Conservation (phyloP, 2,113 vertebrate species). For the Platycercus adscitus region DNA sequence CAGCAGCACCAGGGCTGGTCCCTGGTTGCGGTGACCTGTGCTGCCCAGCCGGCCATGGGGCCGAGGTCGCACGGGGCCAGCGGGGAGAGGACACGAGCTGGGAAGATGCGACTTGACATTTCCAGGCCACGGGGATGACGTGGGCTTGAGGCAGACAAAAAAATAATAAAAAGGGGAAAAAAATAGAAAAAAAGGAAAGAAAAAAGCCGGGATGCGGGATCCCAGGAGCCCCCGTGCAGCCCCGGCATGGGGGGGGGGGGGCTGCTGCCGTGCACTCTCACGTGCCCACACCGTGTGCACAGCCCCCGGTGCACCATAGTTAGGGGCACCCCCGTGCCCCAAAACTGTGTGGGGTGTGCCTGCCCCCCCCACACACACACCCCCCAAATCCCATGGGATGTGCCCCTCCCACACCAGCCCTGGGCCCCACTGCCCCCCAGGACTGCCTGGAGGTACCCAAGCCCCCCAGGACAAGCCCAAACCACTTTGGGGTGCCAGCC, state of each 20-base stretch:
- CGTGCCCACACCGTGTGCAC: background rate
- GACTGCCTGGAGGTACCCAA: accelerated
- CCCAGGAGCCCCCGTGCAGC: background rate
- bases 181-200: background rate
- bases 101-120: slow-evolving; percentile 58
- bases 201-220: background rate
- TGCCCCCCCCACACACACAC: too few relatives aligned
- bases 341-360: background rate
- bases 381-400: background rate
- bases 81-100: background rate
- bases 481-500: background rate
- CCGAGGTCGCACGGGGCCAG: background rate
- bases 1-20: accelerated
- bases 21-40: accelerated
- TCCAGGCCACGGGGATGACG: slow-evolving; percentile 51
- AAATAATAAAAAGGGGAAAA: background rate
- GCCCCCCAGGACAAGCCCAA: background rate
- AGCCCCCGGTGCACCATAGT: background rate
- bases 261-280: background rate
- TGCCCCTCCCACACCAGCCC: background rate
- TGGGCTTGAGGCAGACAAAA: slow-evolving; percentile 30
- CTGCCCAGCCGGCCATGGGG: background rate
- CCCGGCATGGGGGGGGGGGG: background rate
- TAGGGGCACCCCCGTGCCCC: background rate
- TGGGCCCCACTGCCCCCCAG: background rate